phyloP scores from a whole-genome alignment of 2,888 invertebrate species.

The Oscheius onirici region DNA sequence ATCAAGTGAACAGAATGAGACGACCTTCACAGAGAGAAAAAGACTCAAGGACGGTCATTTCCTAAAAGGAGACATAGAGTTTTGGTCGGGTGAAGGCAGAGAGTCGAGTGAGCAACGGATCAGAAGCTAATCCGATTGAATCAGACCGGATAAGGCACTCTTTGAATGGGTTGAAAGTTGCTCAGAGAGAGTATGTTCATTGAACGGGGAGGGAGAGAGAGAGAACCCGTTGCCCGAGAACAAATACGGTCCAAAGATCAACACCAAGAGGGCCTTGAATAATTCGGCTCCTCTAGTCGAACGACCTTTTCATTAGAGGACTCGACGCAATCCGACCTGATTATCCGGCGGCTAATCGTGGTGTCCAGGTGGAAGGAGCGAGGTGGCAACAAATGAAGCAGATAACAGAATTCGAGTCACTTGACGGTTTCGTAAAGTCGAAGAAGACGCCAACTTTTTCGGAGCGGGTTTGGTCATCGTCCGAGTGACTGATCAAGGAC shows the following conservation, averaged over 20 bases:
- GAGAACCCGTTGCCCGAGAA: conserved; percentile 4
- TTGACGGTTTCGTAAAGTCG: neutral
- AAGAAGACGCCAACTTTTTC: too few relatives aligned
- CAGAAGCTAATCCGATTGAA: neutral
- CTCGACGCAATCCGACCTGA: neutral
- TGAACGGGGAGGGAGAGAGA: neutral
- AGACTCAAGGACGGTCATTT: neutral
- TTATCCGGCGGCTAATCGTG: neutral
- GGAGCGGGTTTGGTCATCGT: too few relatives aligned
- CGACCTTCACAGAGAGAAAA: neutral
- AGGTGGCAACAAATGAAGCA: neutral
- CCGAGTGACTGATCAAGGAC: too few relatives aligned
- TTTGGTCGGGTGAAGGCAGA: neutral
- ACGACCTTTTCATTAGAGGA: neutral
- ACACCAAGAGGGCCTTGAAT: neutral
- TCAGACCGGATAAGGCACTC: neutral
- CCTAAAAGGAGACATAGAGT: too few relatives aligned
- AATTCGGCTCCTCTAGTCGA: neutral
- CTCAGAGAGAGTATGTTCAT: neutral
- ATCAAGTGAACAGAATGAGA: neutral
- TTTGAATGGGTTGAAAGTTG: neutral
- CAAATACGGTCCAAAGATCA: conserved; percentile 10
- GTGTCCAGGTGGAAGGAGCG: neutral
- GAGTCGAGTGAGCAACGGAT: neutral
- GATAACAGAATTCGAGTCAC: neutral